These are phyloP conservation scores for Sphaerodactylus townsendi DNA, from an alignment of 2,113 vertebrate species.

Conservation along the genomic window DNA sequence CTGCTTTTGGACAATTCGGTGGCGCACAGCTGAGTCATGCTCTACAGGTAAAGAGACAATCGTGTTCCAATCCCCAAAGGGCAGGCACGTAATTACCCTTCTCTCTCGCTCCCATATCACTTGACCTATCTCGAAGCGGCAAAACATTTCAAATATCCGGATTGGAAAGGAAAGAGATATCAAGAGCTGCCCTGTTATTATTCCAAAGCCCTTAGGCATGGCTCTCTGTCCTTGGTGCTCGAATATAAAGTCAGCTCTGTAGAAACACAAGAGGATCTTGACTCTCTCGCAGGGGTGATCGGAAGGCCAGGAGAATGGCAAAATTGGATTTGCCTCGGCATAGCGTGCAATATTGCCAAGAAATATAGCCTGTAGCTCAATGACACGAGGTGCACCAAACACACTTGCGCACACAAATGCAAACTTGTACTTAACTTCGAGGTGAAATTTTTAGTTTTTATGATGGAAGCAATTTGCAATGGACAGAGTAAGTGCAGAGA, in stretches of 20 bases:
- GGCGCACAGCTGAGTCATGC: background rate
- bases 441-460: too few species aligned
- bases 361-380: too few species aligned
- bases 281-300: too few species aligned
- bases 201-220: background rate
- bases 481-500: too few species aligned
- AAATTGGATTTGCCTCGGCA: too few species aligned
- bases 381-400: too few species aligned
- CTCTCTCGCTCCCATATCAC: background rate
- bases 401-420: too few species aligned
- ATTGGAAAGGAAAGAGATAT: background rate
- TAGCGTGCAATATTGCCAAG: too few species aligned
- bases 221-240: background rate
- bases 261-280: background rate
- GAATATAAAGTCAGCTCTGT: background rate
- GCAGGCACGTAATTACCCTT: too few species aligned
- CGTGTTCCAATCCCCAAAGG: background rate
- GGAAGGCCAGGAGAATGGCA: too few species aligned
- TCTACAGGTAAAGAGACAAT: accelerated
- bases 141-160: background rate
- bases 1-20: background rate
- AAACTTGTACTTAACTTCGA: too few species aligned
- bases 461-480: too few species aligned
- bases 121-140: background rate
- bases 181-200: background rate